phyloP scores from a whole-genome alignment of 2,113 vertebrate genomes.

The Grammomys dolichurus region DNA sequence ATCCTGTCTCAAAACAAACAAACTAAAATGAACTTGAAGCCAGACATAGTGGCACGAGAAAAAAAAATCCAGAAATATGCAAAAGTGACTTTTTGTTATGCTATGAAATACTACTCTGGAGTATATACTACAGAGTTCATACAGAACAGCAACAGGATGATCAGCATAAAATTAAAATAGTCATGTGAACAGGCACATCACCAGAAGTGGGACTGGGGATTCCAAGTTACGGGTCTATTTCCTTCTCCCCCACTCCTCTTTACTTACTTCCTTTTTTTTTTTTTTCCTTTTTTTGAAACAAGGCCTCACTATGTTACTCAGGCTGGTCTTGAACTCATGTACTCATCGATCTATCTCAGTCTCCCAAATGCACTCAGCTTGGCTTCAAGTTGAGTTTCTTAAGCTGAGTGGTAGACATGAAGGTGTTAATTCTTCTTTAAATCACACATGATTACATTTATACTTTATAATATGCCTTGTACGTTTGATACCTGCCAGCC shows the following conservation, averaged over 20 bases:
- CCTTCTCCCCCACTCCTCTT: not conserved
- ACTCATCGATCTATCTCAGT: not conserved
- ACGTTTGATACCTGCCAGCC: not conserved
- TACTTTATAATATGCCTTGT: not conserved
- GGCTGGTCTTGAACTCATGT: not conserved
- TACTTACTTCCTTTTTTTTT: not conserved
- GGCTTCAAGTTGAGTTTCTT: not conserved
- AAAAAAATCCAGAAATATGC: not conserved
- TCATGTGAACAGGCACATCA: not conserved
- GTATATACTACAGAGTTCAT: not conserved
- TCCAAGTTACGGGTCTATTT: not conserved
- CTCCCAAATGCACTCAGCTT: not conserved
- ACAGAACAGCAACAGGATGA: not conserved
- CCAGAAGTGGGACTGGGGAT: not conserved
- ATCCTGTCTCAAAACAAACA: not conserved
- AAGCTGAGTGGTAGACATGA: not conserved
- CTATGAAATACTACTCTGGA: not conserved
- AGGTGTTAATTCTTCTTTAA: slow-evolving; percentile 32
- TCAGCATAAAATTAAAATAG: not conserved
- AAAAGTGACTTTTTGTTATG: not conserved
- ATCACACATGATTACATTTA: not conserved
- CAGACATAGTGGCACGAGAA: not conserved
- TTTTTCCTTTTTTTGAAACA: not conserved
- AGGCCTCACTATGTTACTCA: not conserved
- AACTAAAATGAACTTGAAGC: not conserved